These are phyloP conservation scores for Galeruca laticollis DNA, from an alignment of 2,888 invertebrate species.

Conservation along the genomic window DNA sequence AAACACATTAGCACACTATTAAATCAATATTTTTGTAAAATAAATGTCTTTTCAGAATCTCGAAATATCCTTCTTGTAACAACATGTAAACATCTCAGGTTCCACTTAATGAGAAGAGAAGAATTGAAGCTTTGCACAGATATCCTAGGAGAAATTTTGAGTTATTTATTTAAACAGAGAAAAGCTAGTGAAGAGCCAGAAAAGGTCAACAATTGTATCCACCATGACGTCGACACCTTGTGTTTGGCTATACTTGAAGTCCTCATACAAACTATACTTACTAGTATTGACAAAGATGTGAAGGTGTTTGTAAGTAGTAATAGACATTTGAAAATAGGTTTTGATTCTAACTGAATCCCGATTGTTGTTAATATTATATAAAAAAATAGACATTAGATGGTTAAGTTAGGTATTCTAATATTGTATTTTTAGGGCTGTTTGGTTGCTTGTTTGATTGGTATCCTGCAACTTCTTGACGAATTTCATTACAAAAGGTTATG, in stretches of 20 bases:
- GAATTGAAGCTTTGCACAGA: conserved; percentile 88
- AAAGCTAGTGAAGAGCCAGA: conserved; percentile 67
- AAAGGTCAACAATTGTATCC: conserved; percentile 74
- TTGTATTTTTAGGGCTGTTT: conserved; percentile 76
- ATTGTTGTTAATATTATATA: no score
- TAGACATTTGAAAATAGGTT: no score
- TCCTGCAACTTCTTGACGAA: conserved; percentile 87
- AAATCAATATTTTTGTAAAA: no score
- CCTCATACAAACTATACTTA: conserved; percentile 86
- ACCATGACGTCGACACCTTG: conserved; percentile 86
- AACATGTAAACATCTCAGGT: conserved; percentile 86
- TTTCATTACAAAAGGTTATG: conserved; percentile 89
- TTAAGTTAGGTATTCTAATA: no score
- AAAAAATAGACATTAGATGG: no score
- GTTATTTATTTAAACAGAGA: conserved; percentile 71
- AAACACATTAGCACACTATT: not conserved
- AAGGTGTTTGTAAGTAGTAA: conserved; percentile 69
- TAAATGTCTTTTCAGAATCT: conserved; percentile 74
- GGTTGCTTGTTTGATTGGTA: conserved; percentile 87
- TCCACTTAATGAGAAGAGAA: conserved; percentile 84
- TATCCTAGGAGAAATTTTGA: conserved; percentile 87
- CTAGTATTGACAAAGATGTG: conserved; percentile 79
- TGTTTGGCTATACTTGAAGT: conserved; percentile 86
- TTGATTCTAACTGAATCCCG: no score
- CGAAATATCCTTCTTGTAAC: conserved; percentile 85